These are phyloP conservation scores for Euwallacea similis DNA, from an alignment of 1,140 invertebrate genomes.

Conservation along the genomic window DNA sequence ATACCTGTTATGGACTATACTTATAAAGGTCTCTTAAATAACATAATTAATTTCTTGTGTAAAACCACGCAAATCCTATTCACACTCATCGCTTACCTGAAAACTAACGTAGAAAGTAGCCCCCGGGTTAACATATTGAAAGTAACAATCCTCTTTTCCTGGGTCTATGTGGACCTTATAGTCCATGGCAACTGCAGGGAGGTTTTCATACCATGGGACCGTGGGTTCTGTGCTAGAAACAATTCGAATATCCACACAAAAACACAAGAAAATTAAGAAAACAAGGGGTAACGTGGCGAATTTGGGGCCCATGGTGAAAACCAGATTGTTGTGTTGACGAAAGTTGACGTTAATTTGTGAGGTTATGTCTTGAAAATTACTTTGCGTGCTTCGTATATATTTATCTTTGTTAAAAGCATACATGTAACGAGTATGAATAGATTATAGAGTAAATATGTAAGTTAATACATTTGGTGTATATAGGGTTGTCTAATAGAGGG, in stretches of 20 bases:
- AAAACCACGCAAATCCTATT: background rate
- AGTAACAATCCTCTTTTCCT: conserved; percentile 94
- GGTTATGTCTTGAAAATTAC: too few relatives aligned
- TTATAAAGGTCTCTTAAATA: too few relatives aligned
- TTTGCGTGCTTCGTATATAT: too few relatives aligned
- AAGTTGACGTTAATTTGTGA: too few relatives aligned
- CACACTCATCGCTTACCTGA: conserved; percentile 67
- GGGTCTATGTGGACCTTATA: conserved; percentile 93
- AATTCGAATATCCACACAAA: conserved; percentile 18
- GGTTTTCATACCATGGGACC: conserved; percentile 73
- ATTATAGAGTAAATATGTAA: too few relatives aligned
- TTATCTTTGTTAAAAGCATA: too few relatives aligned
- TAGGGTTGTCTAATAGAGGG: too few relatives aligned
- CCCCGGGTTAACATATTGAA: conserved; percentile 86
- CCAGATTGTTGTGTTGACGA: background rate
- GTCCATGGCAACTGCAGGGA: conserved; percentile 90
- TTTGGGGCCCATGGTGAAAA: background rate
- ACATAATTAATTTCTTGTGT: too few relatives aligned
- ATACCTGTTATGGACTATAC: background rate
- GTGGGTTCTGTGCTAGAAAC: conserved; percentile 38
- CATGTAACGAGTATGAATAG: too few relatives aligned
- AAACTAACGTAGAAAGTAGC: conserved; percentile 93
- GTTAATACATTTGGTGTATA: too few relatives aligned
- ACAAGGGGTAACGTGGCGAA: conserved; percentile 26
- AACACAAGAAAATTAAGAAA: conserved; percentile 20